A percentile compares a stretch with the other conserved stretches of the same genome.
Evolutionary conservation across 1,140 invertebrate species (phyloP).

Genomic region (Micrasema minimum): DNA sequence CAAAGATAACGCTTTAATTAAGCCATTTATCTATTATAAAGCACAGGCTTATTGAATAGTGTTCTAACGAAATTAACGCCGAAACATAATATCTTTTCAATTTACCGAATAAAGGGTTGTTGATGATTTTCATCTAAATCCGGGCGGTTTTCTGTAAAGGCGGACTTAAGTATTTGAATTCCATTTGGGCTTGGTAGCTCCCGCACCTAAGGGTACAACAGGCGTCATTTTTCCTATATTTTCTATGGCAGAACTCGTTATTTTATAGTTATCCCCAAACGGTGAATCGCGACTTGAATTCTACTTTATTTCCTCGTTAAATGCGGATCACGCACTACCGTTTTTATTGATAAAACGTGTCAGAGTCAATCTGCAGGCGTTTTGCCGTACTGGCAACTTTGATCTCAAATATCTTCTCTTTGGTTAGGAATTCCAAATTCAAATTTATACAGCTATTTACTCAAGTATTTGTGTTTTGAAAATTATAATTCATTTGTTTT

Average conservation of each 20-base stretch:
- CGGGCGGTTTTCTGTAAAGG: slow-evolving; percentile 7
- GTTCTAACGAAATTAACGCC: slow-evolving; percentile 8
- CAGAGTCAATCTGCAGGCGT: slow-evolving; percentile 15
- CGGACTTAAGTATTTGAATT: slow-evolving; percentile 27
- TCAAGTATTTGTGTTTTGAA: no score
- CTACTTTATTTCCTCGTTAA: not conserved
- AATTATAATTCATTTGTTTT: no score
- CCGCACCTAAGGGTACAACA: not conserved
- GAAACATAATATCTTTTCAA: slow-evolving; percentile 21
- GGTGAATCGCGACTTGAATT: slow-evolving; percentile 13
- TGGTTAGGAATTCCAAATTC: no score
- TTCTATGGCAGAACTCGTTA: not conserved
- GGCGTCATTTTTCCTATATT: slow-evolving; percentile 13
- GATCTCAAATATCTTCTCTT: no score
- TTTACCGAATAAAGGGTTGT: slow-evolving; percentile 6
- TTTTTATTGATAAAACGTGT: slow-evolving; percentile 44
- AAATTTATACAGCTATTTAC: no score
- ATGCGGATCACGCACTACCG: slow-evolving; percentile 34
- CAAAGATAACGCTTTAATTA: slow-evolving; percentile 15
- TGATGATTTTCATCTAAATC: slow-evolving; percentile 35
- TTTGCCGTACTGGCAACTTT: no score
- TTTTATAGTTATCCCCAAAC: slow-evolving; percentile 1
- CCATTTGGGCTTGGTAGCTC: not conserved
- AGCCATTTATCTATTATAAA: slow-evolving; percentile 15
- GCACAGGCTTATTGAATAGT: not conserved